Evolutionary conservation across 1,140 invertebrate species (phyloP), one percentile per base, ranked within the genome.

Genomic region (Brachionus sp.): DNA sequence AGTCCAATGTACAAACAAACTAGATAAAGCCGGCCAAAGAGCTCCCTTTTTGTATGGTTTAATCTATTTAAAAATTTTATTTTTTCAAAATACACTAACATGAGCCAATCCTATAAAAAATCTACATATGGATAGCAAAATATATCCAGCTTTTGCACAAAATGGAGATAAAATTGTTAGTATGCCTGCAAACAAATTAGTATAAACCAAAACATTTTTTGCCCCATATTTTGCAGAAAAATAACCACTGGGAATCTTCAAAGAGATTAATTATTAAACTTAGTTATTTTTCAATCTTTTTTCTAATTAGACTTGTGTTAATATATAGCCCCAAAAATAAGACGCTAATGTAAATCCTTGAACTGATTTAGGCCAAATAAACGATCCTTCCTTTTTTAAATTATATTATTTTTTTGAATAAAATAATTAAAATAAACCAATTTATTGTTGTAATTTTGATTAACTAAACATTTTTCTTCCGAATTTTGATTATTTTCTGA

Each of bases 241-340:
- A 82, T 66, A 82, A 16, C 78, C 78, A 6, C 57, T 37, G 9
- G 78, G 78, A 7, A 77, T 77, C 73, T 77, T n/a, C 2, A 42
- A 77, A 37, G 19, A 2, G 16, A 9, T 16, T 37, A 44, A 75
- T n/a, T n/a, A n/a, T n/a, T n/a, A n/a, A n/a, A n/a, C n/a, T n/a
- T n/a, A n/a, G n/a, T n/a, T n/a, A n/a, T n/a, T n/a, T n/a, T n/a
- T n/a, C n/a, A n/a, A n/a, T n/a, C n/a, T n/a, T n/a, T n/a, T n/a
- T n/a, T n/a, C 12, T 12, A 50, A 23, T 77, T 13, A 44, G 6
- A 90, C 85, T 84, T 90, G 88, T 9, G 88, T 87, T 6, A 87
- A 77, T 9, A 89, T 84, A 84, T 90, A 90, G 35, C 89, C 89
- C 86, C 87, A 88, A 86, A 89, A 90, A 84, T 89, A 89, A 10